Base-by-base conservation (phyloP, 2,888 invertebrate species). In the Dexiosoma caninum region DNA sequence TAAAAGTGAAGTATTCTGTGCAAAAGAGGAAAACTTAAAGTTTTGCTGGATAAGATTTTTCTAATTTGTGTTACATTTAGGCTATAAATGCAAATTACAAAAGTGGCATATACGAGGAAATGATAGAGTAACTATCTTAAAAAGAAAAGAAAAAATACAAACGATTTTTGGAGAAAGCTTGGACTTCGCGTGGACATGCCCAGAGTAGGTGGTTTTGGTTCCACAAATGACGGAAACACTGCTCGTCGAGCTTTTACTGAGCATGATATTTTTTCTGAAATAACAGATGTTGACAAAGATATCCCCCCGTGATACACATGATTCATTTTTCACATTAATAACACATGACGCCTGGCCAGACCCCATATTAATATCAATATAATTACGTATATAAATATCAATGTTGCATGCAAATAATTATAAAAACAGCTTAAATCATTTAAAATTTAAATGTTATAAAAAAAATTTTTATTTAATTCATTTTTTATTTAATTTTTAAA, bases 21-120 rank as follows among this genome's bases (percentile, higher is more conserved):
- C 16, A 14, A 42, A 42, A 42, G 42, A 42, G 16, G 16, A 46
- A 21, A 46, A 46, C 21, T 46, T 46, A 21, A 23, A 23, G 10
- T 23, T 46, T 46, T 46, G 51, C 16, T 51, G 51, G 51, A 51
- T 51, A 5, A n/a, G 51, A 51, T n/a, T 51, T 51, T 51, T 51
- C 14, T n/a, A 51, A 7, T 23, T 27, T 51, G 21, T 21, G 2
- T 46, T 46, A 46, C 44, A 46, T 46, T 19, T 46, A 46, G 44
- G 44, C 9, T 46, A 46, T 21, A 46, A 46, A 21, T 46, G 42
- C 12, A 12, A 21, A 46, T 23, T 46, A 46, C 21, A 46, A 23
- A 46, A 23, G 46, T 46, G 46, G 21, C 46, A 46, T 12, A 21
- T 46, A 23, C 8, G 21, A 40, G n/a, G 40, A 40, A 14, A 40